Evolutionary conservation across 2,797 vertebrate species (phyloP), one percentile per base, ranked within the genome.

Genomic region (Caiman crocodilus): DNA sequence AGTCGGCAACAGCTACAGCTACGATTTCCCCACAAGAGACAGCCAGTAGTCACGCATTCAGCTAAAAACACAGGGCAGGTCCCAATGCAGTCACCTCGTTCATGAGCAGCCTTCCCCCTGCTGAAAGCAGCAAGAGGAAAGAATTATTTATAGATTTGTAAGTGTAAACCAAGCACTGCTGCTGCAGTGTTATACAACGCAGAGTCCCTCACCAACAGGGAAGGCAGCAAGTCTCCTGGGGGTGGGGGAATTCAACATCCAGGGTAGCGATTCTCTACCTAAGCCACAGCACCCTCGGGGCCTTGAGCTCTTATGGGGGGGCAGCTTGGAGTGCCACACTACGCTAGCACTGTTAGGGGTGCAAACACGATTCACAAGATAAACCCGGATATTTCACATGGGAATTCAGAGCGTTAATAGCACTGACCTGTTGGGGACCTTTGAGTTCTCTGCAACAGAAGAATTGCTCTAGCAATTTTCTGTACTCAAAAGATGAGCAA

Each of bases 161-260:
- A 96, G 90, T 91, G 87, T 94, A 96, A 95, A 96, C 87, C 58
- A 69, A 91, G 87, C 84, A 78, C 67, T 84, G 78, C 75, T 88
- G 87, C 95, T 96, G 96, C 94, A 96, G 86, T 84, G 93, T 96
- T 97, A 97, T 80, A 96, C 96, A 97, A 97, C 91, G 92, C 77
- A 1, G 65, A 42, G 63, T 85, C 76, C 85, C 79, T 69, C 58
- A 92, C 85, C 23, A 58, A 20, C 55, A 2, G 0, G 0, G 80
- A 76, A 95, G 76, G 82, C 87, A 94, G 77, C 82, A 90, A 84
- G 15, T 89, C 84, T 79, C 87, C 61, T 61, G 57, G 84, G 0
- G 0, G 87, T 32, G 84, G 0, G 0, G 87, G 56, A 67, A 13
- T 81, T 82, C 76, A 79, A 50, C 42, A 50, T 50, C 42, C 42